These are phyloP conservation scores for Calonectris borealis DNA, from an alignment of 2,113 vertebrate genomes.

Conservation along the genomic window DNA sequence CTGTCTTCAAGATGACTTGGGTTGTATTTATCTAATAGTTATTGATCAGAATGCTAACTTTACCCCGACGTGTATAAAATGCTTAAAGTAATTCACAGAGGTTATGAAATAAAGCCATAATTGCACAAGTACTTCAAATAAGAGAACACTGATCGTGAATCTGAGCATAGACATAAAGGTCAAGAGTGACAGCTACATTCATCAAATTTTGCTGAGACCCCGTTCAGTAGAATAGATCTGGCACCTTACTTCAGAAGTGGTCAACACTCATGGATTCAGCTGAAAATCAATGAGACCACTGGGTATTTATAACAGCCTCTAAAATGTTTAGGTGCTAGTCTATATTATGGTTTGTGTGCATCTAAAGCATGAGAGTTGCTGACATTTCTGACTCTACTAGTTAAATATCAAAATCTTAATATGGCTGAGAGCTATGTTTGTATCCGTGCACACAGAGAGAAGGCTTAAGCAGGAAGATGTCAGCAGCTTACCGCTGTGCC, in stretches of 20 bases:
- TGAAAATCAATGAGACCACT: neutral
- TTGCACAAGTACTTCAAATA: neutral
- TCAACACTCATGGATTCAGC: neutral
- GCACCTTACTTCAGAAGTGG: conserved; percentile 10
- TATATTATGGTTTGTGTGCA: neutral
- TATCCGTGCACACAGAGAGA: neutral
- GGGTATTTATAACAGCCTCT: neutral
- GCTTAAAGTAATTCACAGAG: conserved; percentile 6
- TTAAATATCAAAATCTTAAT: neutral
- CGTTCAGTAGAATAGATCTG: neutral
- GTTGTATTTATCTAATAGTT: conserved; percentile 20
- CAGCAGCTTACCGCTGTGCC: neutral
- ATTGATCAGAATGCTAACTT: conserved; percentile 29
- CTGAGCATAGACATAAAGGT: conserved; percentile 32
- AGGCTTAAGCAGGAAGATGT: neutral
- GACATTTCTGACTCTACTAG: neutral
- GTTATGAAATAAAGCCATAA: conserved; percentile 16
- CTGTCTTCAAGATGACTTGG: neutral
- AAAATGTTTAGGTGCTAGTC: neutral
- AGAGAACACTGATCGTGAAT: neutral
- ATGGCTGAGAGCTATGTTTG: neutral
- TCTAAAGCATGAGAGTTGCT: neutral
- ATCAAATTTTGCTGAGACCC: conserved; percentile 32
- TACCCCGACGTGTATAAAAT: neutral
- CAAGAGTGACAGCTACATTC: conserved; percentile 51